phyloP scores from a whole-genome alignment of 2,113 vertebrate species.

The Forbesichthys agassizii region DNA sequence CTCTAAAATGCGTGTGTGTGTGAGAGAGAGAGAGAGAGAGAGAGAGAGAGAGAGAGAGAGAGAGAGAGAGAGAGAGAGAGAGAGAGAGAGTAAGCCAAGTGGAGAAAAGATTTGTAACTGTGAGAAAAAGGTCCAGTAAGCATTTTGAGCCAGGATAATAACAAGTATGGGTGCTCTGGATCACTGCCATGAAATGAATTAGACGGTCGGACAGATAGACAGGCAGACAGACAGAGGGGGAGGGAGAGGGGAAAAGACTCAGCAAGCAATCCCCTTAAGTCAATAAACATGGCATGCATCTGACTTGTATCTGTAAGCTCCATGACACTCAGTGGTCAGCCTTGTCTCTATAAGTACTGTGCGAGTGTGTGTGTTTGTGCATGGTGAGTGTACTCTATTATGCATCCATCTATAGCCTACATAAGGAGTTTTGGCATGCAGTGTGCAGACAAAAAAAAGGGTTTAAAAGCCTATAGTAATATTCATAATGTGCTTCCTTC shows the following conservation, averaged over 20 bases:
- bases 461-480: background rate
- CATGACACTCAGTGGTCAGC: constrained; percentile 46
- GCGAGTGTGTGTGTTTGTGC: no score
- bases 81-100: background rate
- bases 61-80: background rate
- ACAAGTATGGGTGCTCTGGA: constrained; percentile 88
- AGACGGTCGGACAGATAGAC: background rate
- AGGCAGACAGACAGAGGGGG: no score
- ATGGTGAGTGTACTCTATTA: no score
- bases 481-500: no score
- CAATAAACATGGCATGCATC: constrained; percentile 38
- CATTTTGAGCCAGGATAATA: constrained; percentile 91
- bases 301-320: constrained; percentile 43
- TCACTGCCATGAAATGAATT: constrained; percentile 78
- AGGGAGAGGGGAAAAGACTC: background rate
- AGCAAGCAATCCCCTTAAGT: background rate
- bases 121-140: constrained; percentile 31
- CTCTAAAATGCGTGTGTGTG: no score
- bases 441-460: background rate
- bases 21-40: constrained; percentile 3
- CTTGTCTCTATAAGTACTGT: constrained; percentile 52
- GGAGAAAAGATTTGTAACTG: background rate
- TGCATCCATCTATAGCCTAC: no score
- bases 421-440: background rate
- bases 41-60: constrained; percentile 1